Evolutionary conservation across 2,113 vertebrate species (phyloP).

Genomic region (Brachyhypopomus occidentalis): DNA sequence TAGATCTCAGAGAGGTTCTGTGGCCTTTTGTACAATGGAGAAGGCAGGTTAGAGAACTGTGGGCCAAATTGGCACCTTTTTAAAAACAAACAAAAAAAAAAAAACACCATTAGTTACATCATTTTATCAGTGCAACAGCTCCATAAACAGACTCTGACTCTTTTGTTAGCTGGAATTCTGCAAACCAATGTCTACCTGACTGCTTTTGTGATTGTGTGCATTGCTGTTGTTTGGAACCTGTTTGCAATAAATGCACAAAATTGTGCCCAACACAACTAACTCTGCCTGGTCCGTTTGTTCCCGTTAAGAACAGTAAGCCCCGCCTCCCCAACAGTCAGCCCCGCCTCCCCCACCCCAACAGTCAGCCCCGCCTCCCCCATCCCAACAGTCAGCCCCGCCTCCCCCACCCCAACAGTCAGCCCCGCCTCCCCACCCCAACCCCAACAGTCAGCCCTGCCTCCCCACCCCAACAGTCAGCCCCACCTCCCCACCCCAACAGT

Average conservation of each 20-base stretch:
- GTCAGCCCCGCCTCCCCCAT: not conserved
- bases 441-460: not conserved
- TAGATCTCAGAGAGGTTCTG: not conserved
- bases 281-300: not conserved
- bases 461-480: not conserved
- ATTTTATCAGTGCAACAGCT: conserved; percentile 60
- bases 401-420: not conserved
- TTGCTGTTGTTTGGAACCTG: conserved; percentile 29
- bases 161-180: conserved; percentile 26
- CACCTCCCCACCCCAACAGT: not conserved
- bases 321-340: not conserved
- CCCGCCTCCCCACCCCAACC: not conserved
- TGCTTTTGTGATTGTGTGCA: conserved; percentile 30
- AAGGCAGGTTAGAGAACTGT: conserved; percentile 25
- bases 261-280: not conserved
- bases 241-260: conserved; percentile 47
- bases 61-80: conserved; percentile 28
- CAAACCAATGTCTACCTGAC: not conserved
- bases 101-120: conserved; percentile 39
- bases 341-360: not conserved
- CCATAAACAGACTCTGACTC: not conserved
- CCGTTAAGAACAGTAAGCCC: not conserved
- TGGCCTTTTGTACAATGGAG: conserved; percentile 19
- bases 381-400: not conserved
- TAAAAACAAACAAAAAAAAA: not conserved